Evolutionary conservation across 1,140 invertebrate species (phyloP).

Genomic region (Platyura marginata): DNA sequence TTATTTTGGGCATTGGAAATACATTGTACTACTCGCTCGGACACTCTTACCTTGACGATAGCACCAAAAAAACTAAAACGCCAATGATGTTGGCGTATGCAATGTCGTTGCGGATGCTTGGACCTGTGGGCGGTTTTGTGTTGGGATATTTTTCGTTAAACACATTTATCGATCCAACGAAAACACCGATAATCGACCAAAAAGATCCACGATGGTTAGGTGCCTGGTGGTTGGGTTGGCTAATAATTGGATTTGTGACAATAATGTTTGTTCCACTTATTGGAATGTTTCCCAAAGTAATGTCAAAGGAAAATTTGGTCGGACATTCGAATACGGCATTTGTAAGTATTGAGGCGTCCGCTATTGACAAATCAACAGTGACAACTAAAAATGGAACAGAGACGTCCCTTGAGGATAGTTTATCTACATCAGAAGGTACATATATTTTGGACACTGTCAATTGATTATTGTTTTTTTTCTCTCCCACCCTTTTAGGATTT

Average conservation of each 20-base stretch:
- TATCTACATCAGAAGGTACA: too few relatives aligned
- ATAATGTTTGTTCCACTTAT: conserved; percentile 35
- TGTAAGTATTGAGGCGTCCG: too few relatives aligned
- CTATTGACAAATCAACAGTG: neutral
- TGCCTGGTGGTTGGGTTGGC: conserved; percentile 53
- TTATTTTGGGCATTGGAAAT: conserved; percentile 46
- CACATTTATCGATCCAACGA: conserved; percentile 39
- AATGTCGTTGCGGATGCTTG: conserved; percentile 19
- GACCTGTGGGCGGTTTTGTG: conserved; percentile 13
- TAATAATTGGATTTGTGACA: conserved; percentile 34
- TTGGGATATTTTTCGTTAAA: conserved; percentile 41
- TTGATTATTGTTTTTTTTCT: too few relatives aligned
- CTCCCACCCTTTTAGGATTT: conserved; percentile 33
- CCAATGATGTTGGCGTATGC: conserved; percentile 33
- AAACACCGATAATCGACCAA: conserved; percentile 40
- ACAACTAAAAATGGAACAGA: neutral
- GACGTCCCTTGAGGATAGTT: too few relatives aligned
- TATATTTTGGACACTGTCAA: too few relatives aligned
- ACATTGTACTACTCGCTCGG: conserved; percentile 47
- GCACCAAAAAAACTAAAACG: conserved; percentile 44
- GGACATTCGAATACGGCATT: too few relatives aligned
- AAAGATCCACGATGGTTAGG: conserved; percentile 45
- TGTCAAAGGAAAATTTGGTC: conserved; percentile 17
- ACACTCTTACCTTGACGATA: conserved; percentile 50
- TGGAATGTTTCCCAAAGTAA: conserved; percentile 35